phyloP scores from a whole-genome alignment of 2,113 vertebrate species.

The Psophia crepitans region DNA sequence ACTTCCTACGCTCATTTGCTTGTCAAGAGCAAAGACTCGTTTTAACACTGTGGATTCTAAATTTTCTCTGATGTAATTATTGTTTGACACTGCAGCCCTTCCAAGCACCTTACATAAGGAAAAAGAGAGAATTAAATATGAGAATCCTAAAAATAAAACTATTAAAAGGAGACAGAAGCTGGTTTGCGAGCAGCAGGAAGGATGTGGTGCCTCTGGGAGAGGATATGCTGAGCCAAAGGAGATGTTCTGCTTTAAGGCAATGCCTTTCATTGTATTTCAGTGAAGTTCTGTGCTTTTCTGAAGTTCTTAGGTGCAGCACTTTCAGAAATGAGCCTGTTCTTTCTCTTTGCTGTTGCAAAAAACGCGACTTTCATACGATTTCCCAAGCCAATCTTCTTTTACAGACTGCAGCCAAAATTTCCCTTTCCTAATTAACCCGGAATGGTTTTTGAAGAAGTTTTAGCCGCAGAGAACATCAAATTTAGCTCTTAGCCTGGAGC shows the following conservation, averaged over 20 bases:
- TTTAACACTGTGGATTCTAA: slow-evolving; percentile 42
- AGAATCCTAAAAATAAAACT: slow-evolving; percentile 59
- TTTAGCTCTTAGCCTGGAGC: slow-evolving; percentile 76
- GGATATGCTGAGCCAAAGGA: slow-evolving; percentile 22
- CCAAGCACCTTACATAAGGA: slow-evolving; percentile 40
- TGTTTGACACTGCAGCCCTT: slow-evolving; percentile 58
- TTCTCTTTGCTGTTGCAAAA: slow-evolving; percentile 49
- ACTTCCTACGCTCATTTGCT: slow-evolving; percentile 32
- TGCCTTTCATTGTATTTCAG: slow-evolving; percentile 24
- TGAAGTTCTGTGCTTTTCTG: slow-evolving; percentile 55
- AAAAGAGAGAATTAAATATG: slow-evolving; percentile 46
- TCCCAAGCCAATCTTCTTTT: slow-evolving; percentile 47
- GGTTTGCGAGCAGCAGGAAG: slow-evolving; percentile 31
- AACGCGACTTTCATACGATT: not conserved
- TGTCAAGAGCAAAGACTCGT: slow-evolving; percentile 36
- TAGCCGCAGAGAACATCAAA: slow-evolving; percentile 72
- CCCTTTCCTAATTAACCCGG: slow-evolving; percentile 67
- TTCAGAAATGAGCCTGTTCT: slow-evolving; percentile 59
- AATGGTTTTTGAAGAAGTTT: slow-evolving; percentile 66
- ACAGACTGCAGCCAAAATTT: slow-evolving; percentile 60
- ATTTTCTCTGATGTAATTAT: slow-evolving; percentile 65
- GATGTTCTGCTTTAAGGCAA: slow-evolving; percentile 59
- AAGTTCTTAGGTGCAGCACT: slow-evolving; percentile 32
- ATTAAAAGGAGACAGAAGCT: slow-evolving; percentile 42
- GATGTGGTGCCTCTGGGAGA: slow-evolving; percentile 40